These are phyloP conservation scores for Scaptodrosophila lebanonensis DNA, from an alignment of 1,140 invertebrate species.

Conservation along the genomic window DNA sequence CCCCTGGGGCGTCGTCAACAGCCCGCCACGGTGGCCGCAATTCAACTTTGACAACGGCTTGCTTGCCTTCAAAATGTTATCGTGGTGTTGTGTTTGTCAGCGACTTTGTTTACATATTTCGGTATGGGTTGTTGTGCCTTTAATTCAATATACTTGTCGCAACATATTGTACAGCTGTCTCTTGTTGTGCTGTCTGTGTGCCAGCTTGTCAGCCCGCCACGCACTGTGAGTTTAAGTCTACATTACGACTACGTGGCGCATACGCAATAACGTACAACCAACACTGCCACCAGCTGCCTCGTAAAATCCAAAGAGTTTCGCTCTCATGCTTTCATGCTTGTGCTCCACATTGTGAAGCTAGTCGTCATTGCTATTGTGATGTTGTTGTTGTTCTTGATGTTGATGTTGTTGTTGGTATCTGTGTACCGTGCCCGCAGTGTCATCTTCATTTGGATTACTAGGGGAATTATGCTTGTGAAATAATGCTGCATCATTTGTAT, in stretches of 20 bases:
- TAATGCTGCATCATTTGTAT: conserved; percentile 50
- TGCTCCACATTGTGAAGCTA: too few relatives aligned
- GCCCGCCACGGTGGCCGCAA: conserved; percentile 4
- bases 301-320: too few relatives aligned
- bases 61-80: conserved; percentile 58
- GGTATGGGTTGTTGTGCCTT: conserved; percentile 41
- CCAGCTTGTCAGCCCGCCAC: conserved; percentile 5
- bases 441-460: conserved; percentile 53
- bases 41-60: conserved; percentile 70
- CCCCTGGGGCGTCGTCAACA: neutral
- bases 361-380: conserved; percentile 48
- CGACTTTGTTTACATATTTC: conserved; percentile 43
- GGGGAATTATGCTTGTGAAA: conserved; percentile 51
- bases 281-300: too few relatives aligned
- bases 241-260: conserved; percentile 29
- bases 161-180: conserved; percentile 16
- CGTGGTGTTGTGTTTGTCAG: conserved; percentile 16
- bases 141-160: conserved; percentile 60
- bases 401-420: conserved; percentile 12
- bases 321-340: too few relatives aligned
- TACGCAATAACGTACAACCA: conserved; percentile 58
- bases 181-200: conserved; percentile 7
- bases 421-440: neutral
- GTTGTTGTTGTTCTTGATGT: conserved; percentile 38
- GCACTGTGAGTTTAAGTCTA: too few relatives aligned